phyloP scores from a whole-genome alignment of 1,140 invertebrate species.

The Arion vulgaris region DNA sequence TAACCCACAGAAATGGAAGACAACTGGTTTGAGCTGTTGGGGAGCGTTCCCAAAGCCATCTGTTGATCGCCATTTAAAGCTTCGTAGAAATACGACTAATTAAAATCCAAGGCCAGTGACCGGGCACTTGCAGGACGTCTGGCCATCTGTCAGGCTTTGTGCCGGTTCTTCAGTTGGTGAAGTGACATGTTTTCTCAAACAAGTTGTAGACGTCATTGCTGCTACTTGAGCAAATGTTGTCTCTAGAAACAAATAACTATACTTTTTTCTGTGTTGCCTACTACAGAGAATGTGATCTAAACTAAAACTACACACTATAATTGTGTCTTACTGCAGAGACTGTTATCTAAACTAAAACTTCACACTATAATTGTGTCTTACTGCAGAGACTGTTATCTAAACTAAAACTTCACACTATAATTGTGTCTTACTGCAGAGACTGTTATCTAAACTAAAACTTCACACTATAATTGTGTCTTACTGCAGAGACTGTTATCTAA shows the following conservation, averaged over 20 bases:
- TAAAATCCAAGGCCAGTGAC: slow-evolving; percentile 1
- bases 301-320: no score
- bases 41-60: not conserved
- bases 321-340: no score
- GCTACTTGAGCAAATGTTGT: not conserved
- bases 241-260: not conserved
- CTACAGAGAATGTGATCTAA: no score
- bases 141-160: not conserved
- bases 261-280: no score
- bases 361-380: no score
- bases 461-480: no score
- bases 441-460: no score
- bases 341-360: no score
- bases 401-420: no score
- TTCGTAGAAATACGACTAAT: not conserved
- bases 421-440: no score
- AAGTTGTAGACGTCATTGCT: not conserved
- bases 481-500: no score
- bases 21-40: not conserved
- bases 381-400: no score
- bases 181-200: not conserved
- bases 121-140: not conserved
- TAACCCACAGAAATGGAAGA: not conserved
- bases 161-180: not conserved
- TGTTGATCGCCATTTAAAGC: not conserved